Evolutionary conservation across 2,113 vertebrate species (phyloP), one percentile per base, ranked within the genome.

Genomic region (Romanogobio albipinnatus): DNA sequence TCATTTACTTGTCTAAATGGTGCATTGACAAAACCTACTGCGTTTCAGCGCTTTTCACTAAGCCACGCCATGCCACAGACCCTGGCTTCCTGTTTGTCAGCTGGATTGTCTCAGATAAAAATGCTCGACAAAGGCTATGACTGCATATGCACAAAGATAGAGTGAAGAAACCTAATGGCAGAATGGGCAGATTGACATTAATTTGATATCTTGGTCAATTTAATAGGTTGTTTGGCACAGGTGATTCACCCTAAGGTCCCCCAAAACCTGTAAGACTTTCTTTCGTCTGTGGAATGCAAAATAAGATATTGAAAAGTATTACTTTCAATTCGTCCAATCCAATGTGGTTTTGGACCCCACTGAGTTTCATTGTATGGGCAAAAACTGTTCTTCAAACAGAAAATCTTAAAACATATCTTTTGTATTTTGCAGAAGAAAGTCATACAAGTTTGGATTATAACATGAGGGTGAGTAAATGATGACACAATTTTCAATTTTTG

Each of bases 81-180:
- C 86, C 90, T 87, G 80, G 15, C 88, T 93, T 94, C 93, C 93
- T 94, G 91, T 94, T 91, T 89, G 87, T 91, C 86, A 56, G 75
- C 45, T 84, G 71, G 68, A 86, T 89, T 68, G 86, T 86, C 90
- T 93, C 85, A 91, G 88, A 91, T 91, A 87, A 92, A 91, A 76
- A 90, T 90, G 73, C 1, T 53, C 77, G 80, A 91, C 85, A 86
- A 78, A 84, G 11, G n/a, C n/a, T 49, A 49, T 47, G 77, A 7
- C 58, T 59, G 19, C 53, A 56, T 58, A n/a, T 76, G 26, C 26
- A 1, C 29, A 43, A 78, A 78, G 53, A 78, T 43, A 59, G 17
- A 6, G 7, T 61, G 26, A 76, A 36, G 9, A 22, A 56, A 53
- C 17, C 13, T 24, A 74, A 47, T 15, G 66, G 29, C 2, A 36